phyloP scores from a whole-genome alignment of 2,888 invertebrate genomes.

The Plebejus argus region DNA sequence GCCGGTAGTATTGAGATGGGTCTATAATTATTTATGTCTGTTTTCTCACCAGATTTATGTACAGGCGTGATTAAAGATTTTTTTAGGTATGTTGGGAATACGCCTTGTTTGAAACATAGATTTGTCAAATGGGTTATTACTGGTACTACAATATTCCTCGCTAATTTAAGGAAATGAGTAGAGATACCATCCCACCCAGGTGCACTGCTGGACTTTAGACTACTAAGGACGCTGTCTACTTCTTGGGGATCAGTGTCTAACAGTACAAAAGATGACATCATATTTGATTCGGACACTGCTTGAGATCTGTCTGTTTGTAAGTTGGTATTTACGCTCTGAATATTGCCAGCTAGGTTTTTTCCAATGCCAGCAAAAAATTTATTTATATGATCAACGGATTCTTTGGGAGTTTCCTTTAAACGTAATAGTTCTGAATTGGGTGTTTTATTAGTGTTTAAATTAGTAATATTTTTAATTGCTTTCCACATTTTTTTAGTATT shows the following conservation, averaged over 20 bases:
- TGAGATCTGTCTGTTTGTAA: background rate
- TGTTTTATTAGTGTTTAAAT: background rate
- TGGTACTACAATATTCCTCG: too few relatives aligned
- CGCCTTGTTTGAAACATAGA: too few relatives aligned
- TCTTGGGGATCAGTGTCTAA: background rate
- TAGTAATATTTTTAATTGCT: background rate
- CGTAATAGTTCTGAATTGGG: background rate
- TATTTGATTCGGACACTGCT: background rate
- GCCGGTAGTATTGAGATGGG: too few relatives aligned
- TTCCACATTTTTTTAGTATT: background rate
- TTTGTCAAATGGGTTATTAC: too few relatives aligned
- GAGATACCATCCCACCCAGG: background rate
- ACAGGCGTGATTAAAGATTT: too few relatives aligned
- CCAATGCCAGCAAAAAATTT: background rate
- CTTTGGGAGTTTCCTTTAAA: background rate
- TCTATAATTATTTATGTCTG: too few relatives aligned
- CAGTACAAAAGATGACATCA: background rate
- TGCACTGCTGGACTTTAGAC: background rate
- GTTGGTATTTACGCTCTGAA: background rate
- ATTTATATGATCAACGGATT: background rate
- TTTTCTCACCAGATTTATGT: too few relatives aligned
- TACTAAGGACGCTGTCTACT: background rate
- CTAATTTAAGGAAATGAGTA: too few relatives aligned
- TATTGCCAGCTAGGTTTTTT: constrained; percentile 1
- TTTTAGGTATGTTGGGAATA: too few relatives aligned